Conservation (phyloP, 2,888 invertebrate species). For the Tetragonula carbonaria region DNA sequence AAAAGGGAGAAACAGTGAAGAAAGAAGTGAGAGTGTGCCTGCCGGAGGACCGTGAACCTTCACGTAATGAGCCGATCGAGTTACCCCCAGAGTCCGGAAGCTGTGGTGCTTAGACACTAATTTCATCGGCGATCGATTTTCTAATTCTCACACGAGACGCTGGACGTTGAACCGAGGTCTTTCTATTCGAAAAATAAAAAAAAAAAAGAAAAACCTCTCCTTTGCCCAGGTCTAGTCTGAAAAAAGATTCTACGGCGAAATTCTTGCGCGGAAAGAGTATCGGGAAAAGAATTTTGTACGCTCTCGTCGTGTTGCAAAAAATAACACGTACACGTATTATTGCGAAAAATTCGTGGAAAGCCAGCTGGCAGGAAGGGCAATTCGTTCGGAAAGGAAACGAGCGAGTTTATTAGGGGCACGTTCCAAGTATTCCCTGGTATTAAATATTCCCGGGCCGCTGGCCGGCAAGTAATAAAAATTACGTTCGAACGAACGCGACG, state of each 20-base stretch:
- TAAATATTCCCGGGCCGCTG: constrained; percentile 22
- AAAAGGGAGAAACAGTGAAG: not conserved
- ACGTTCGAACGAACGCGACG: constrained; percentile 37
- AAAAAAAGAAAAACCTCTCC: no score
- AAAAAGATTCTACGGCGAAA: no score
- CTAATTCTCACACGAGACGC: constrained; percentile 33
- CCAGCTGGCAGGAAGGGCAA: constrained; percentile 3
- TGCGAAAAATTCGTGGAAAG: constrained; percentile 14
- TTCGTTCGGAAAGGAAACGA: constrained; percentile 13
- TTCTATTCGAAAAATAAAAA: not conserved
- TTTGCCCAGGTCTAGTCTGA: no score
- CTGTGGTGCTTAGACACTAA: constrained; percentile 44
- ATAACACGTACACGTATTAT: not conserved
- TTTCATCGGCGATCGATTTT: constrained; percentile 54
- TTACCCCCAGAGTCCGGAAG: constrained; percentile 59
- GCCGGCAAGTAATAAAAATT: constrained; percentile 28
- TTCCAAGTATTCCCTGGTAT: constrained; percentile 39
- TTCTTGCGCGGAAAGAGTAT: no score
- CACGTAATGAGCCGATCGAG: constrained; percentile 61
- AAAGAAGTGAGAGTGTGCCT: constrained; percentile 32
- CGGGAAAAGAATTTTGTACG: not conserved
- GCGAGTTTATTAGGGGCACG: constrained; percentile 18
- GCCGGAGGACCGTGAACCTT: constrained; percentile 41
- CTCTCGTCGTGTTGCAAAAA: no score
- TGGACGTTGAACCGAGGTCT: constrained; percentile 22